Conservation (phyloP, 2,113 vertebrate species). For the Nycticebus coucang region DNA sequence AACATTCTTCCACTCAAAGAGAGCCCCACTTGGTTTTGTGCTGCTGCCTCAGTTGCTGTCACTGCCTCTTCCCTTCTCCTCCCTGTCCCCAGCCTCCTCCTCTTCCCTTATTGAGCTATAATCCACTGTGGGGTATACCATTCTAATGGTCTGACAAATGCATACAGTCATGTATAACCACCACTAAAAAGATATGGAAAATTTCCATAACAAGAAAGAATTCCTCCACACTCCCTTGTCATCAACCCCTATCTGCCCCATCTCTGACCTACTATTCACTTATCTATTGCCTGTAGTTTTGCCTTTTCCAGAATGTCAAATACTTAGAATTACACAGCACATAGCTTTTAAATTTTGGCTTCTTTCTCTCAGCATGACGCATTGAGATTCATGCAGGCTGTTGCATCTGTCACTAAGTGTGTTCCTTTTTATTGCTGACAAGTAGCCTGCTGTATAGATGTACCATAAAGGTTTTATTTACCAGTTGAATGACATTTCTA, state of each 20-base stretch:
- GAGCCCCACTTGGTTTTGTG: not conserved
- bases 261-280: not conserved
- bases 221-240: not conserved
- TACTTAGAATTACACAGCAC: not conserved
- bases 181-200: not conserved
- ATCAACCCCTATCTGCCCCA: too few species aligned
- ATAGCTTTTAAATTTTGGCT: not conserved
- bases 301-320: not conserved
- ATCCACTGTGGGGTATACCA: not conserved
- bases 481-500: not conserved
- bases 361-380: not conserved
- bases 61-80: not conserved
- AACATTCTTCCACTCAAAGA: not conserved
- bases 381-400: not conserved
- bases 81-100: not conserved
- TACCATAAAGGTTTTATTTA: not conserved
- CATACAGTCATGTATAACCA: not conserved
- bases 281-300: not conserved
- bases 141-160: not conserved
- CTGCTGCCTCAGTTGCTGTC: too few species aligned
- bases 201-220: not conserved
- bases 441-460: not conserved
- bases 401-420: not conserved
- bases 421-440: not conserved
- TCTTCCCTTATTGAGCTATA: not conserved